A percentile compares a stretch with the other conserved stretches of the same genome.
Evolutionary conservation across 1,140 invertebrate species (phyloP).

Genomic region (Aphis craccivora): DNA sequence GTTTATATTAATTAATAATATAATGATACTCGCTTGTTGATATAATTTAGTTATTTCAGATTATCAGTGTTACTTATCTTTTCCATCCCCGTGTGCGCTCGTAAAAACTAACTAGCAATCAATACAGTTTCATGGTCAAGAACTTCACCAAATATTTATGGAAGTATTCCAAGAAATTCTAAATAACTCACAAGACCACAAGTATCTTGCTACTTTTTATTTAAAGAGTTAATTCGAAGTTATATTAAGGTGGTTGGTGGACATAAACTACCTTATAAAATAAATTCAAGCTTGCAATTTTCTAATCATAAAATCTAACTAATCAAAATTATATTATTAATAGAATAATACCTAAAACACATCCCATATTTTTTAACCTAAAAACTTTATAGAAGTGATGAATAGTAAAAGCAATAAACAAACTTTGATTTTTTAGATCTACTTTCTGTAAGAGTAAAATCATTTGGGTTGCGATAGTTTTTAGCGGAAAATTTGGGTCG

Average conservation of each 20-base stretch:
- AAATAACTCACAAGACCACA: neutral
- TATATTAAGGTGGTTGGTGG: neutral
- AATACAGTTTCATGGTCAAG: conserved; percentile 38
- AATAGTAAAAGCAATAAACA: too few species aligned
- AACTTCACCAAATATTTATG: neutral
- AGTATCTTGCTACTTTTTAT: neutral
- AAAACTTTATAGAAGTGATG: too few species aligned
- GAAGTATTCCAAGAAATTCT: neutral
- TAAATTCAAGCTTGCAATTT: neutral
- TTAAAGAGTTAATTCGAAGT: neutral
- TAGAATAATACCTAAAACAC: neutral
- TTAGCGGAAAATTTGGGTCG: too few species aligned
- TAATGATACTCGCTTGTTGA: neutral
- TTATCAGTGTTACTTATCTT: neutral
- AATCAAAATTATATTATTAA: neutral
- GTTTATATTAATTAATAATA: neutral
- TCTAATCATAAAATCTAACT: neutral
- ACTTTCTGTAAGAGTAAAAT: too few species aligned
- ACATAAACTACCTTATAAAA: neutral
- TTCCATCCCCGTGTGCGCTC: neutral
- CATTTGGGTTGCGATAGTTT: too few species aligned
- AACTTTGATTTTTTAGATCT: too few species aligned
- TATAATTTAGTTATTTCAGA: neutral
- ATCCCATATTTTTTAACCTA: neutral
- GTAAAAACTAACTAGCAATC: neutral